Evolutionary conservation across 2,888 invertebrate genomes (phyloP), one percentile per base, ranked within the genome.

Genomic region (Micropterix aruncella): DNA sequence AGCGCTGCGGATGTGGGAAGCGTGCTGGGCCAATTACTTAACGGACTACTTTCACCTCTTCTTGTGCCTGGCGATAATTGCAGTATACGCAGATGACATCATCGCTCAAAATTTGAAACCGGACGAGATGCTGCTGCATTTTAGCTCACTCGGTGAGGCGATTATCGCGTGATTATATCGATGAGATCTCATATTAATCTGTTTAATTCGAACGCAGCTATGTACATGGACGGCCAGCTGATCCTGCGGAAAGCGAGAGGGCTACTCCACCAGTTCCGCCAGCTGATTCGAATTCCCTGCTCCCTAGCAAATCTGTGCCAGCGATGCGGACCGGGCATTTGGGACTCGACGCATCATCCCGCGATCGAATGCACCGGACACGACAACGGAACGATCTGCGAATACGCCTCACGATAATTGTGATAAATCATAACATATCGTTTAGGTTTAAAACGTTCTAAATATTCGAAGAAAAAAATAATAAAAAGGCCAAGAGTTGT

Each of bases 21-120:
- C 93, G 2, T 96, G 95, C 65, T 96, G 96, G 96, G 86, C 93
- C 1, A 92, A 92, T 66, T 94, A 92, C 63, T 79, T 93, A 58
- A 95, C 95, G 0, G 91, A 93, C 61, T 93, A 93, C 63, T 96
- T 96, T 68, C 94, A 96, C 59, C 70, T 96, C 56, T 96, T 96
- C 65, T 74, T 96, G 45, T 93, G 93, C 59, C 74, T 93, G 53
- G 89, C 95, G 44, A 93, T 96, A 55, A 83, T 95, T 49, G 85
- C 87, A 37, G 88, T 93, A 19, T 96, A 95, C 59, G 86, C 86
- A 2, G 91, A 91, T 56, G 92, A 92, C 63, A 91, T 95, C 44
- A 85, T 94, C 50, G 87, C 90, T 19, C 94, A 95, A 66, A 83
- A 87, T 57, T 71, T 95, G 41, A 80, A 91, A 52, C 85, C 94